Conservation (phyloP, 2,113 vertebrate species). For the Plotosus lineatus region DNA sequence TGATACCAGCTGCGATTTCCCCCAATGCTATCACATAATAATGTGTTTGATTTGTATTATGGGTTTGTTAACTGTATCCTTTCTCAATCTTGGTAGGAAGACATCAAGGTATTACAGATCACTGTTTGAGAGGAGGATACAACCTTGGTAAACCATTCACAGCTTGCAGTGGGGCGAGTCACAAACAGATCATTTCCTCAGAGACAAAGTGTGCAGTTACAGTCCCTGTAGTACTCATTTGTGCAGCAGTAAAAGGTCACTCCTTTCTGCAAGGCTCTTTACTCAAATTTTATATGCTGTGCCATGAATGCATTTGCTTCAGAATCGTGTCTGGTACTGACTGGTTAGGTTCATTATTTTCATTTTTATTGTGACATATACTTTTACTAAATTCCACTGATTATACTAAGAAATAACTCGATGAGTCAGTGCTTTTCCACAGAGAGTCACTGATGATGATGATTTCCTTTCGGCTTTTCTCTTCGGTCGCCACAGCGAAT, state of each 20-base stretch:
- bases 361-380: neutral
- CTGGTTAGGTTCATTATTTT: neutral
- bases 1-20: conserved; percentile 9
- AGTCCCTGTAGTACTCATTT: conserved; percentile 21
- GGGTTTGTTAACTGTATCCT: conserved; percentile 2
- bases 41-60: neutral
- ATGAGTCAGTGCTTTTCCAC: neutral
- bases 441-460: neutral
- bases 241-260: neutral
- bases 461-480: neutral
- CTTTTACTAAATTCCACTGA: neutral
- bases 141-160: conserved; percentile 16
- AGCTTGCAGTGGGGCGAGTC: neutral
- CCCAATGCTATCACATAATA: neutral
- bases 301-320: neutral
- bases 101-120: neutral
- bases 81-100: conserved; percentile 20
- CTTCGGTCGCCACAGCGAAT: too few relatives aligned
- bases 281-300: neutral
- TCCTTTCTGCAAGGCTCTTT: conserved; percentile 5
- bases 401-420: neutral
- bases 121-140: neutral
- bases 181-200: conserved; percentile 32
- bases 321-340: neutral
- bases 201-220: conserved; percentile 36